Base-by-base conservation (phyloP, 2,797 vertebrate species). In the Oreochromis mossambicus region DNA sequence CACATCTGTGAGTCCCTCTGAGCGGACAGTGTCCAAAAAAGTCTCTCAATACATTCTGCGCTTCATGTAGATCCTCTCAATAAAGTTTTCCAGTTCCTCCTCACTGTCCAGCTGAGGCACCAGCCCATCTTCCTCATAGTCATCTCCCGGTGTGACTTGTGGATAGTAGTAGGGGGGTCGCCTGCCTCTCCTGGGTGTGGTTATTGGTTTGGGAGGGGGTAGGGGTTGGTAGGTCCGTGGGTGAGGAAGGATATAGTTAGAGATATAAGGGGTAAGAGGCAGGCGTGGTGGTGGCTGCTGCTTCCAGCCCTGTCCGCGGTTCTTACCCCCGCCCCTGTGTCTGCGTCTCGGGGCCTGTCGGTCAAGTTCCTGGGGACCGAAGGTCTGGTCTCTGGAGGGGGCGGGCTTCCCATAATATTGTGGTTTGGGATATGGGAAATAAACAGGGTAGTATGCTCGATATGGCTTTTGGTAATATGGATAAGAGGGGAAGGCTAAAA, bases 31-130 rank as follows among this genome's bases (percentile, higher is more conserved):
- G 88, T 92, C 90, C 91, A 86, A 90, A 90, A 89, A 87, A 76
- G 84, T 93, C 88, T 88, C 87, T 96, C 97, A 97, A 92, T 96
- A 97, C 85, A 95, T 95, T 95, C 96, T 94, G 89, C 97, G 97
- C 82, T 97, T 97, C 95, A 97, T 96, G 94, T 98, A 97, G 95
- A 98, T 97, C 93, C 97, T 97, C 95, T 97, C 97, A 26, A 98
- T 97, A 96, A 98, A 98, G 95, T 98, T 98, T 88, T 98, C 97
- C 95, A 98, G 95, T 87, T 98, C 98, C 84, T 98, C 97, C 56
- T 98, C 97, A 86, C 96, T 97, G 94, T 97, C 97, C 93, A 97
- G 91, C 89, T 96, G 96, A 80, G 95, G 96, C 85, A 96, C 96
- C 86, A 97, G 95, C 87, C 96, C 97, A 26, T 96, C 97, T 68